These are phyloP conservation scores for Drosophila anomalipes DNA, from an alignment of 2,888 invertebrate species.

Conservation along the genomic window DNA sequence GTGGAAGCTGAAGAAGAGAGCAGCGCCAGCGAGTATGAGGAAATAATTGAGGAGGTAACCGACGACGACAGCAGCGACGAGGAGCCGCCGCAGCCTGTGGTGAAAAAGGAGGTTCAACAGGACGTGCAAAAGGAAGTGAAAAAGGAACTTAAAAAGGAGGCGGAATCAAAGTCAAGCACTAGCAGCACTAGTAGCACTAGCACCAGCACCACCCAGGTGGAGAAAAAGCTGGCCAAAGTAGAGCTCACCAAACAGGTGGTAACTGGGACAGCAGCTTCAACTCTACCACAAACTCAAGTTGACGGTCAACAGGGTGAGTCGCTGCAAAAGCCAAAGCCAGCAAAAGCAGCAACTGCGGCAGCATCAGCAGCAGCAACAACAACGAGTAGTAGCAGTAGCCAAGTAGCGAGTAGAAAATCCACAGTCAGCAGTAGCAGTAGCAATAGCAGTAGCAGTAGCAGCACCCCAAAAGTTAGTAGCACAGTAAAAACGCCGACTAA, in stretches of 20 bases:
- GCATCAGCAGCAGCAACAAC: slow-evolving; percentile 25
- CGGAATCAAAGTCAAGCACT: slow-evolving; percentile 21
- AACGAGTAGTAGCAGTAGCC: slow-evolving; percentile 58
- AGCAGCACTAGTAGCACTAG: slow-evolving; percentile 33
- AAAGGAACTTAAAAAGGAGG: slow-evolving; percentile 21
- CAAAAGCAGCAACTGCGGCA: slow-evolving; percentile 29
- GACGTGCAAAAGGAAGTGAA: slow-evolving; percentile 10
- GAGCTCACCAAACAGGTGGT: slow-evolving; percentile 54
- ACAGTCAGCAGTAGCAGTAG: slow-evolving; percentile 46
- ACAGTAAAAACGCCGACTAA: background rate
- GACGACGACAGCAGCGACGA: slow-evolving; percentile 78
- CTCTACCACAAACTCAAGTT: slow-evolving; percentile 44
- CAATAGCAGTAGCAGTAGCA: slow-evolving; percentile 42
- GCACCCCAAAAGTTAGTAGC: slow-evolving; percentile 12
- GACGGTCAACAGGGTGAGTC: slow-evolving; percentile 89
- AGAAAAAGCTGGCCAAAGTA: slow-evolving; percentile 64
- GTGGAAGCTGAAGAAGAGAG: slow-evolving; percentile 68
- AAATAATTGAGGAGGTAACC: slow-evolving; percentile 84
- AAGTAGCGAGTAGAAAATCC: slow-evolving; percentile 37
- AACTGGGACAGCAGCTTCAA: slow-evolving; percentile 17
- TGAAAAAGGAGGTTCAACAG: slow-evolving; percentile 13
- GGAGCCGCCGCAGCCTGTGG: slow-evolving; percentile 37
- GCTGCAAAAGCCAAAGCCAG: slow-evolving; percentile 85
- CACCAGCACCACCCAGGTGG: slow-evolving; percentile 48
- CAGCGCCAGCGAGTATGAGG: slow-evolving; percentile 84